Conservation (phyloP, 2,113 vertebrate species). For the Hyperopisus bebe region DNA sequence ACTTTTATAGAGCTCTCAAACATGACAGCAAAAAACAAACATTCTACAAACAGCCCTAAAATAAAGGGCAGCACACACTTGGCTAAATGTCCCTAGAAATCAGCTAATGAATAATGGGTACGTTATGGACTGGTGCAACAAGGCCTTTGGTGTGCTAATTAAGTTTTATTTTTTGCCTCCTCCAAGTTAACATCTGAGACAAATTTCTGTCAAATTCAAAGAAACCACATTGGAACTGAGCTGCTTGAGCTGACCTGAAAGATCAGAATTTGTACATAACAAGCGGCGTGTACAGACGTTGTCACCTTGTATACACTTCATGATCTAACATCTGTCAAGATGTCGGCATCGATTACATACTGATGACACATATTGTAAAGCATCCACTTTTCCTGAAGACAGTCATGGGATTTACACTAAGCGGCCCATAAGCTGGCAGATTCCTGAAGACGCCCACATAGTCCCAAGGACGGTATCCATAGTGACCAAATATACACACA, state of each 20-base stretch:
- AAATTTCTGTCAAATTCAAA: not conserved
- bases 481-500: not conserved
- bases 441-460: not conserved
- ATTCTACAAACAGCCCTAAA: not conserved
- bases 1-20: not conserved
- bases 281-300: not conserved
- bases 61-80: not conserved
- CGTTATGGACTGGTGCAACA: not conserved
- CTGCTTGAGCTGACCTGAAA: not conserved
- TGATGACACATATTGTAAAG: not conserved
- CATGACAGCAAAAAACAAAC: not conserved
- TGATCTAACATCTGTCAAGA: not conserved
- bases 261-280: not conserved
- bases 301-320: too few relatives aligned
- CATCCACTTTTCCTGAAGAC: not conserved
- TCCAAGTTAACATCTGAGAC: not conserved
- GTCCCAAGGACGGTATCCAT: constrained; percentile 4
- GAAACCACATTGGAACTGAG: not conserved
- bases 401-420: constrained; percentile 8
- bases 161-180: not conserved
- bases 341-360: not conserved
- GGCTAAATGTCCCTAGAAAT: not conserved
- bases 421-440: not conserved
- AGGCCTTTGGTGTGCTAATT: not conserved
- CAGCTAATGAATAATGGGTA: not conserved